Percentiles rank a stretch among this genome's conserved stretches.
Conservation (phyloP, 2,888 invertebrate genomes). For the Nomada flava region DNA sequence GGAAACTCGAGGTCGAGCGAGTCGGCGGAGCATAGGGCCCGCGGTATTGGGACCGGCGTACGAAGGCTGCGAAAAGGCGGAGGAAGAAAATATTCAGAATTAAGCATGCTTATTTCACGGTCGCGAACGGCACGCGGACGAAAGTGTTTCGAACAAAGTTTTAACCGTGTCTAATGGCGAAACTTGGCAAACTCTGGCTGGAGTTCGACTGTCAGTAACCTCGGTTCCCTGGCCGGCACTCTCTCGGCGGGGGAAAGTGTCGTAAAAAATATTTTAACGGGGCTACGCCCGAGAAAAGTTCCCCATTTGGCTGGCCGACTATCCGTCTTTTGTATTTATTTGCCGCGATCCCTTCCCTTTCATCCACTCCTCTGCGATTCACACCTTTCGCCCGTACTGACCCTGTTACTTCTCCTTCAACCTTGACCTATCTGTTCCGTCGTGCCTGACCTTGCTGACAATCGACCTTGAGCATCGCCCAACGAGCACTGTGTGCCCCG, state of each 20-base stretch:
- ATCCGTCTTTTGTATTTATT: conserved; percentile 70
- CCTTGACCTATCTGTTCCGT: conserved; percentile 67
- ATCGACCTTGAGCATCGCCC: conserved; percentile 69
- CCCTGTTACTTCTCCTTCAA: conserved; percentile 21
- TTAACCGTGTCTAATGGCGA: conserved; percentile 82
- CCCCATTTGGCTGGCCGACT: conserved; percentile 66
- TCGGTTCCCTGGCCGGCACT: conserved; percentile 60
- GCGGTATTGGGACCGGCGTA: conserved; percentile 35
- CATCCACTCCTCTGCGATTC: conserved; percentile 44
- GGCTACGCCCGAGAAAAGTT: conserved; percentile 70
- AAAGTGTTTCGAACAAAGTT: conserved; percentile 84
- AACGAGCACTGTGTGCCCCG: conserved; percentile 48
- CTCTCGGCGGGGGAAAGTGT: conserved; percentile 61
- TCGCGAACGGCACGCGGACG: conserved; percentile 78
- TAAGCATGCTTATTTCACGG: conserved; percentile 80
- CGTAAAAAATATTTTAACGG: conserved; percentile 75
- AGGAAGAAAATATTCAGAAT: conserved; percentile 78
- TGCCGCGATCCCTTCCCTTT: conserved; percentile 59
- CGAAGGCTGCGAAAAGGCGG: conserved; percentile 37
- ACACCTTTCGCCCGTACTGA: conserved; percentile 1
- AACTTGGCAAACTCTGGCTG: conserved; percentile 80
- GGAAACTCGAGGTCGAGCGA: conserved; percentile 28
- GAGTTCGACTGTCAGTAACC: conserved; percentile 80
- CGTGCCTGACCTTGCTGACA: conserved; percentile 57
- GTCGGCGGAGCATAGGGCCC: conserved; percentile 39